Conservation (phyloP, 2,888 invertebrate species). For the Petrophora chlorosata region DNA sequence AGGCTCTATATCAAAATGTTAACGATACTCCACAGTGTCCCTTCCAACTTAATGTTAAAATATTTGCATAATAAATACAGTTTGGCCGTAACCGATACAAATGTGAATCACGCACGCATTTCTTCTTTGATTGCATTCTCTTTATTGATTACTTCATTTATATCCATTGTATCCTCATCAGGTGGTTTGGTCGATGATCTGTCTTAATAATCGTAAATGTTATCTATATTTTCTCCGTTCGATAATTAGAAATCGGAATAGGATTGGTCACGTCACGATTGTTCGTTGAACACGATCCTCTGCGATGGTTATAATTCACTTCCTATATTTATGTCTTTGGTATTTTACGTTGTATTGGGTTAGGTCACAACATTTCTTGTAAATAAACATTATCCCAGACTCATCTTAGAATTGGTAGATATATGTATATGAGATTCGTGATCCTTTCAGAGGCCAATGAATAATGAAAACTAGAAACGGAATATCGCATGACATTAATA, state of each 20-base stretch:
- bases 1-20: slow-evolving; percentile 20
- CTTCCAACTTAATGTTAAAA: slow-evolving; percentile 31
- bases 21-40: slow-evolving; percentile 13
- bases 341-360: slow-evolving; percentile 8
- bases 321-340: slow-evolving; percentile 16
- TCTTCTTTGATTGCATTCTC: slow-evolving; percentile 40
- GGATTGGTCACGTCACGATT: slow-evolving; percentile 57
- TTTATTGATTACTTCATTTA: slow-evolving; percentile 47
- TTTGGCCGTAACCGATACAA: slow-evolving; percentile 31
- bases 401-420: background rate
- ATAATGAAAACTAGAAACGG: no score
- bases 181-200: slow-evolving; percentile 42
- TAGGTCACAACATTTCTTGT: slow-evolving; percentile 4
- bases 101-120: slow-evolving; percentile 40
- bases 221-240: slow-evolving; percentile 53
- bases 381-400: slow-evolving; percentile 6
- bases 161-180: slow-evolving; percentile 39
- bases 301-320: slow-evolving; percentile 48
- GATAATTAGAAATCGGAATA: slow-evolving; percentile 64
- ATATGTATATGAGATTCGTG: background rate
- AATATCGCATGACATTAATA: no score
- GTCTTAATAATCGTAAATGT: slow-evolving; percentile 48
- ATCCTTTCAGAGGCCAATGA: background rate
- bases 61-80: slow-evolving; percentile 37
- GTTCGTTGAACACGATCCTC: slow-evolving; percentile 51